Percentiles rank a stretch among this genome's conserved stretches.
Conservation (phyloP, 2,113 vertebrate species). For the Pardalotus punctatus region DNA sequence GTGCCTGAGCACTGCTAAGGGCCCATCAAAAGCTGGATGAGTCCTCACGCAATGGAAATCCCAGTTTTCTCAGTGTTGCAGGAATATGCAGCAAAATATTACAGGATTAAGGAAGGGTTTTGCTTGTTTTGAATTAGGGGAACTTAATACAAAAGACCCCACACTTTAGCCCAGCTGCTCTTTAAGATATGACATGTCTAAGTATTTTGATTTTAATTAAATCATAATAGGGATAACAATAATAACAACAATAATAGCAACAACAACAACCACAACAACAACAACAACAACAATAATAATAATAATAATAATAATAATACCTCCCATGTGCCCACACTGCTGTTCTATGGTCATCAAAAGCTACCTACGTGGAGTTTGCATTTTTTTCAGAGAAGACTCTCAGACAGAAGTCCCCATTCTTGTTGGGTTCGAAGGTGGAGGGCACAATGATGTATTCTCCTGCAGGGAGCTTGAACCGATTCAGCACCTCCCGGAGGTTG, state of each 20-base stretch:
- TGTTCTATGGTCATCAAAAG: background rate
- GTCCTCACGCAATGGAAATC: background rate
- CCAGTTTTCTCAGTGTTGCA: background rate
- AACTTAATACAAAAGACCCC: background rate
- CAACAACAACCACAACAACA: no score
- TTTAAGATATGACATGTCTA: background rate
- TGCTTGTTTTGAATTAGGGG: background rate
- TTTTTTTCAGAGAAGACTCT: constrained; percentile 92
- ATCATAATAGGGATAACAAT: background rate
- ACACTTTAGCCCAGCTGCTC: background rate
- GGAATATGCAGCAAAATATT: background rate
- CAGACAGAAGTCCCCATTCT: constrained; percentile 90
- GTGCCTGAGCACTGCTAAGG: background rate
- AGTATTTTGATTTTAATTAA: background rate
- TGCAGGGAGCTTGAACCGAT: constrained; percentile 85
- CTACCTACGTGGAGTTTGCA: constrained; percentile 77
- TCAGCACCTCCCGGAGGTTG: constrained; percentile 90
- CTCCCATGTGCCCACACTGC: fast-evolving
- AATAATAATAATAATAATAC: no score
- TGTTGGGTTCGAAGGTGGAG: constrained; percentile 90
- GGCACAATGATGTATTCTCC: constrained; percentile 91
- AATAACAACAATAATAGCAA: background rate
- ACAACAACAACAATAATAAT: background rate
- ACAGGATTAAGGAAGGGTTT: background rate
- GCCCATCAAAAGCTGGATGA: background rate